Evolutionary conservation across 2,888 invertebrate genomes (phyloP).

Genomic region (Tetranychus truncatus): DNA sequence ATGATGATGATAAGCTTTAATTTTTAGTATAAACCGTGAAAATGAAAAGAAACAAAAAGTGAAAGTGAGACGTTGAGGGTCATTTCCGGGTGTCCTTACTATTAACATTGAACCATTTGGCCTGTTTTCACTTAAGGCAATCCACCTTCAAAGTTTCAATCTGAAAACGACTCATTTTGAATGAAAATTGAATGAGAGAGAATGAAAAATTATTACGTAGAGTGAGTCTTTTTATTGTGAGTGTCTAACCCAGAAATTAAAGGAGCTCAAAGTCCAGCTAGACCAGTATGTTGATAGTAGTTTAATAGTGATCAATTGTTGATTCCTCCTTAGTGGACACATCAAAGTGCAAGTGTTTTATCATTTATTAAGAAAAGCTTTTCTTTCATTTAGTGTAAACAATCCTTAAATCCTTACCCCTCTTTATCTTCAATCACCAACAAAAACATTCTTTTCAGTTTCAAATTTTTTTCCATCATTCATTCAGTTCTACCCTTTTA

Average conservation of each 20-base stretch:
- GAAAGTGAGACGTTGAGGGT: neutral
- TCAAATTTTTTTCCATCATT: neutral
- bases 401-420: neutral
- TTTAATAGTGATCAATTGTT: neutral
- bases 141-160: neutral
- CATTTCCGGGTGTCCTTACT: neutral
- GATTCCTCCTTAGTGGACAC: neutral
- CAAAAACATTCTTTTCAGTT: neutral
- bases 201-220: neutral
- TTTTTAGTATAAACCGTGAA: neutral
- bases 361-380: neutral
- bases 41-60: neutral
- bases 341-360: neutral
- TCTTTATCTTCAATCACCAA: neutral
- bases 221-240: neutral
- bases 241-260: neutral
- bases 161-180: neutral
- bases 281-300: neutral
- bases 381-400: neutral
- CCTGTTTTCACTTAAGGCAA: neutral
- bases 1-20: neutral
- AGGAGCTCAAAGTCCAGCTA: neutral
- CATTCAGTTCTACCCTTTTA: neutral
- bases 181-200: neutral
- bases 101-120: conserved; percentile 1